Evolutionary conservation across 2,113 vertebrate species (phyloP).

Genomic region (Recurvirostra avosetta): DNA sequence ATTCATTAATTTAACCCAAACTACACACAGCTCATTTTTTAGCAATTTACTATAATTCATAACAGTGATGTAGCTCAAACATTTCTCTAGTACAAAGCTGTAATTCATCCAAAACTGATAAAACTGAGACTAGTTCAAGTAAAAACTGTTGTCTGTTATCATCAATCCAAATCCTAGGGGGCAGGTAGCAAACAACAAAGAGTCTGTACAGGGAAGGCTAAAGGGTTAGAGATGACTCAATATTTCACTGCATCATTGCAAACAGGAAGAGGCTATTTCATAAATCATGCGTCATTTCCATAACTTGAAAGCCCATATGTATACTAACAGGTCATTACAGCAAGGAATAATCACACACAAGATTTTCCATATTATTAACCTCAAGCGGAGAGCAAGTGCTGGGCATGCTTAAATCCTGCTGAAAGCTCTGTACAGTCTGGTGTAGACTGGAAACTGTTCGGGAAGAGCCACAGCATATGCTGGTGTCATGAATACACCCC

Average conservation of each 20-base stretch:
- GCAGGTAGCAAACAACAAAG: neutral
- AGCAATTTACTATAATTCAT: neutral
- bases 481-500: neutral
- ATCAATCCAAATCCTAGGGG: neutral
- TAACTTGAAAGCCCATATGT: neutral
- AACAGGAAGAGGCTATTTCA: constrained; percentile 32
- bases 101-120: neutral
- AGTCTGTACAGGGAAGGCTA: neutral
- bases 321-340: neutral
- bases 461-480: neutral
- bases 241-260: neutral
- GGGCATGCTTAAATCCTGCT: neutral
- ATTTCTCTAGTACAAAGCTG: neutral
- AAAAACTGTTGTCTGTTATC: neutral
- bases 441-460: neutral
- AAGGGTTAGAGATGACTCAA: neutral
- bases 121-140: neutral
- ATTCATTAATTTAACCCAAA: neutral
- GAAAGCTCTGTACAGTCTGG: neutral
- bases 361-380: neutral
- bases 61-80: neutral
- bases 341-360: neutral
- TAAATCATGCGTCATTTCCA: constrained; percentile 6
- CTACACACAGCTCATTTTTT: neutral
- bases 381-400: neutral